Conservation (phyloP, 2,113 vertebrate genomes). For the Pygoscelis antarcticus region DNA sequence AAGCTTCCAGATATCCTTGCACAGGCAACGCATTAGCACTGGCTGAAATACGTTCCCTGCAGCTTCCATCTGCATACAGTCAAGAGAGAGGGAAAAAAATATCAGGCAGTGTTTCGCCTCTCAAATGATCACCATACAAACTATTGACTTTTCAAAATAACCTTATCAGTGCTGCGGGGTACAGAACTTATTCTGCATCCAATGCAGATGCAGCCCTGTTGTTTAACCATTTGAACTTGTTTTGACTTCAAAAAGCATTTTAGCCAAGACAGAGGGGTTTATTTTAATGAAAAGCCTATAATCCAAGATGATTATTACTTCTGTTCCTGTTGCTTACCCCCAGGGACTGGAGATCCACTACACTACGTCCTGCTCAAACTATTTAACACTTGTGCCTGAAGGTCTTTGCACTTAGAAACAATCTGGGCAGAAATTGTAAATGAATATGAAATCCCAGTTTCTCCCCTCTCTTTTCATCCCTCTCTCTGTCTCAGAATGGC, state of each 20-base stretch:
- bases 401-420: not conserved
- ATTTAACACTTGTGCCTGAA: not conserved
- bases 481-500: not conserved
- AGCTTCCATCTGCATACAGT: not conserved
- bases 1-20: not conserved
- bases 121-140: not conserved
- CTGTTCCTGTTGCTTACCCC: not conserved
- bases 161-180: not conserved
- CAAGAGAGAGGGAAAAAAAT: not conserved
- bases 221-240: not conserved
- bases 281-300: not conserved
- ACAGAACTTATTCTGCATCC: not conserved
- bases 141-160: not conserved
- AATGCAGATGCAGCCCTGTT: not conserved
- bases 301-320: not conserved
- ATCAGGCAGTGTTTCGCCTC: not conserved
- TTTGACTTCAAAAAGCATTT: not conserved
- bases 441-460: not conserved
- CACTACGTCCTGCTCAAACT: not conserved
- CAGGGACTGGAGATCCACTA: not conserved
- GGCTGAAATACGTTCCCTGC: not conserved
- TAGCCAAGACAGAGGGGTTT: not conserved
- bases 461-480: not conserved
- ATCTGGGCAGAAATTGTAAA: not conserved
- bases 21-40: not conserved